Evolutionary conservation across 2,888 invertebrate genomes (phyloP).

Genomic region (Apantesis nais): DNA sequence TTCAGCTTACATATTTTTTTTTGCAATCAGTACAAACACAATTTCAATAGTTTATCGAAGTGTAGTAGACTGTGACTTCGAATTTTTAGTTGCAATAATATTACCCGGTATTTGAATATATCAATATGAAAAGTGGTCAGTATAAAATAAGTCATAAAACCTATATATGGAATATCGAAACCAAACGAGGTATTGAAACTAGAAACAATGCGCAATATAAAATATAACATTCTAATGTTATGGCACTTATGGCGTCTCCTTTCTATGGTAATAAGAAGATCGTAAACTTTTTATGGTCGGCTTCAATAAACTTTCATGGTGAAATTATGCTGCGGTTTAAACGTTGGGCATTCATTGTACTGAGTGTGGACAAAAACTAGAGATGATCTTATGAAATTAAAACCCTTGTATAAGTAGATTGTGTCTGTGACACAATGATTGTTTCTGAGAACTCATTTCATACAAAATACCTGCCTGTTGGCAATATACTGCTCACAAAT

Average conservation of each 20-base stretch:
- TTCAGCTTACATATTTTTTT: neutral
- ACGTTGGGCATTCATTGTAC: slow-evolving; percentile 43
- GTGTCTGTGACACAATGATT: too few species aligned
- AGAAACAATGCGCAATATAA: slow-evolving; percentile 65
- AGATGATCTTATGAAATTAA: slow-evolving; percentile 7
- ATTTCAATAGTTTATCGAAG: neutral
- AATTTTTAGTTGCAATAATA: slow-evolving; percentile 21
- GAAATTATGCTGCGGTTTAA: slow-evolving; percentile 51
- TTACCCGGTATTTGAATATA: slow-evolving; percentile 31
- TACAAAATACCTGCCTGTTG: too few species aligned
- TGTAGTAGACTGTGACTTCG: slow-evolving; percentile 29
- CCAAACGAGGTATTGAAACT: slow-evolving; percentile 56
- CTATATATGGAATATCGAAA: slow-evolving; percentile 54
- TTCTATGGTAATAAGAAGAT: slow-evolving; percentile 68
- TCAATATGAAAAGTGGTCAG: slow-evolving; percentile 41
- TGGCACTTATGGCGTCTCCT: slow-evolving; percentile 55
- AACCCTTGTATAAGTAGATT: neutral
- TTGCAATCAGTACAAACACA: neutral
- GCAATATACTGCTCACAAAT: neutral
- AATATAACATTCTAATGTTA: slow-evolving; percentile 66
- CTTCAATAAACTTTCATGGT: slow-evolving; percentile 58
- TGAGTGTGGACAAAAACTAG: slow-evolving; percentile 27
- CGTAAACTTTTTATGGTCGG: slow-evolving; percentile 67
- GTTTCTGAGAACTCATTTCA: neutral
- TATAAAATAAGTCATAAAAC: slow-evolving; percentile 57